Conservation (phyloP, 2,888 invertebrate genomes). For the Brachylomia viminalis region DNA sequence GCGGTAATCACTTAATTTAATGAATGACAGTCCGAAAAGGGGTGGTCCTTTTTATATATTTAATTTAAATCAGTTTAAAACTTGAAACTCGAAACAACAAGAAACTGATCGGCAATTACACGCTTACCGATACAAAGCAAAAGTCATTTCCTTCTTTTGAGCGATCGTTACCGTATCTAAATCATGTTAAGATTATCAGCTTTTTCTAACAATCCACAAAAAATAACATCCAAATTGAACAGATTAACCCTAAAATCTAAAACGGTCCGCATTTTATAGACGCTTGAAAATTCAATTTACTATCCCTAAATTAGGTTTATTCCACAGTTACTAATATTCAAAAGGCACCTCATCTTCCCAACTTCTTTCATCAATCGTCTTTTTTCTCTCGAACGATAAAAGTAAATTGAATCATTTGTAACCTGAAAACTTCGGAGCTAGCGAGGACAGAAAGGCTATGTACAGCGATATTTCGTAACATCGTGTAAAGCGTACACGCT, state of each 20-base stretch:
- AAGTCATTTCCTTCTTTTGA: conserved; percentile 84
- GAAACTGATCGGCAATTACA: conserved; percentile 83
- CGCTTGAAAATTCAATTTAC: conserved; percentile 61
- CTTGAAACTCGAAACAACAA: conserved; percentile 74
- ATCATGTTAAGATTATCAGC: conserved; percentile 57
- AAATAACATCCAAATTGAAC: conserved; percentile 37
- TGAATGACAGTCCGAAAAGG: conserved; percentile 47
- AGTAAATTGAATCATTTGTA: conserved; percentile 68
- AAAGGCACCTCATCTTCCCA: conserved; percentile 50
- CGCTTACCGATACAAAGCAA: conserved; percentile 76
- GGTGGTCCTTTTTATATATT: conserved; percentile 73
- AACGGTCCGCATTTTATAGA: conserved; percentile 53
- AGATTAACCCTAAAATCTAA: conserved; percentile 56
- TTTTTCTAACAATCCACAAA: conserved; percentile 48
- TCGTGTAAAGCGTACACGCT: conserved; percentile 62
- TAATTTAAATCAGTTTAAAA: conserved; percentile 67
- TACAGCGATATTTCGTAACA: conserved; percentile 59
- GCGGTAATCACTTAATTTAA: conserved; percentile 5
- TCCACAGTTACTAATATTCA: conserved; percentile 51
- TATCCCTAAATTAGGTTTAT: conserved; percentile 51
- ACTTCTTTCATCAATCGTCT: conserved; percentile 63
- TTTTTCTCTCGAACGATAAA: conserved; percentile 64
- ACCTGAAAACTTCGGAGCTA: conserved; percentile 63
- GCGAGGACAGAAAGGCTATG: conserved; percentile 41
- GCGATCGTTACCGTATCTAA: conserved; percentile 72